A percentile compares a stretch with the other conserved stretches of the same genome.
Conservation (phyloP, 2,888 invertebrate species). For the Sericinus montela region DNA sequence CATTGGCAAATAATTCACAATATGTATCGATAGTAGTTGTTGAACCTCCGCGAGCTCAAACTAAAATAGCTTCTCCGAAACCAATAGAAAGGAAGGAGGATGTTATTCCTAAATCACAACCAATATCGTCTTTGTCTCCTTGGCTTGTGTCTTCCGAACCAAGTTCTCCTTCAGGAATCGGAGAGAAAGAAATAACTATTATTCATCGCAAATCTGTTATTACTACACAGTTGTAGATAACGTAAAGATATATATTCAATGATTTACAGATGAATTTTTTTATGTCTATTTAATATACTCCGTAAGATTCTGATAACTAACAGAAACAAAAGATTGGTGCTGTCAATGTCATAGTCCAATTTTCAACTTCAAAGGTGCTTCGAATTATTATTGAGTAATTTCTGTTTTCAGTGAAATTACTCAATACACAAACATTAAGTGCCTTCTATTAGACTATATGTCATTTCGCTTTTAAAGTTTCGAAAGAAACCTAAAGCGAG, state of each 20-base stretch:
- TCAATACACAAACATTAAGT: conserved; percentile 20
- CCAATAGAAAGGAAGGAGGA: conserved; percentile 72
- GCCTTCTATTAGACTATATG: conserved; percentile 24
- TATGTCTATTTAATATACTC: conserved; percentile 8
- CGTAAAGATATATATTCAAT: not conserved
- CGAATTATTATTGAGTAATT: conserved; percentile 36
- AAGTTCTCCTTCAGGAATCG: conserved; percentile 80
- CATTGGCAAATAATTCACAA: conserved; percentile 63
- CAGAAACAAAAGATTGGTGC: conserved; percentile 10
- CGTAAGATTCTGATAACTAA: conserved; percentile 3
- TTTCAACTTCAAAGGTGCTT: conserved; percentile 27
- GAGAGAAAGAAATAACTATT: conserved; percentile 82
- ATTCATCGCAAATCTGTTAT: conserved; percentile 92
- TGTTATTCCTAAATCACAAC: conserved; percentile 75
- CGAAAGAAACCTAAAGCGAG: conserved; percentile 61
- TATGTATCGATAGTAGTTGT: conserved; percentile 75
- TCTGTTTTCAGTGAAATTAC: conserved; percentile 29
- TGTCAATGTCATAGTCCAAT: conserved; percentile 4
- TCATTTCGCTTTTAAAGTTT: conserved; percentile 62
- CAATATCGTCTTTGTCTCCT: conserved; percentile 85
- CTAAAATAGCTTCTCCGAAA: conserved; percentile 63
- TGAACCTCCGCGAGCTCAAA: conserved; percentile 60
- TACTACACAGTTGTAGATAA: conserved; percentile 85
- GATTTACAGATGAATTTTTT: too few species aligned
- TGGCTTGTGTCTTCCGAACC: conserved; percentile 90